Conservation (phyloP, 2,797 vertebrate genomes). For the Tiaroga cobitis region DNA sequence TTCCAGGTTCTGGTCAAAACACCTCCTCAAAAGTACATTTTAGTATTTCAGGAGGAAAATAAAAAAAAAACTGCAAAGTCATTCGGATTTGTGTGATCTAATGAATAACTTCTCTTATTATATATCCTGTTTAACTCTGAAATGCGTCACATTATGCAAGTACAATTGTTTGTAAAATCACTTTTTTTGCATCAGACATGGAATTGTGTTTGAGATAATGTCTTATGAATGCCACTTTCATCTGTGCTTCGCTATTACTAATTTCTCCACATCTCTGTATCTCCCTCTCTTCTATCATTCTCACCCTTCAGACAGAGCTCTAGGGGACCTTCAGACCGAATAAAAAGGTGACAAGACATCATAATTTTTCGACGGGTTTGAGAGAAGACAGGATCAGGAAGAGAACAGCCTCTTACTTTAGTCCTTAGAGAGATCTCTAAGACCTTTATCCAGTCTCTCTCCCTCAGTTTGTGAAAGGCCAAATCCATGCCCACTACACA, state of each 20-base stretch:
- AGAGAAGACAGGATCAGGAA: slow-evolving; percentile 40
- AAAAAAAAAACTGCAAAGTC: not conserved
- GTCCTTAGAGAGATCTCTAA: slow-evolving; percentile 38
- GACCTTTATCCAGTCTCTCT: slow-evolving; percentile 40
- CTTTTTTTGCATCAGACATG: not conserved
- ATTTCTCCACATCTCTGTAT: not conserved
- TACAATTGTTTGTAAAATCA: slow-evolving; percentile 19
- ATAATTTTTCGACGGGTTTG: slow-evolving; percentile 38
- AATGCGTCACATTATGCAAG: not conserved
- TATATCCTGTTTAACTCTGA: not conserved
- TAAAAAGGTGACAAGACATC: slow-evolving; percentile 54
- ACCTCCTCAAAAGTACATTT: not conserved
- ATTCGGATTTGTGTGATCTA: not conserved
- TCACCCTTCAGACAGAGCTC: slow-evolving; percentile 45
- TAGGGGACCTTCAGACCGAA: slow-evolving; percentile 40
- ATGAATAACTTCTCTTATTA: not conserved
- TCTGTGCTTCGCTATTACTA: slow-evolving; percentile 6
- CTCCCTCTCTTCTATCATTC: slow-evolving; percentile 26
- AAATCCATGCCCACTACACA: slow-evolving; percentile 37
- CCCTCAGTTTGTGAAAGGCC: slow-evolving; percentile 40
- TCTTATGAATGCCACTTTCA: slow-evolving; percentile 10
- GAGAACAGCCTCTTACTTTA: slow-evolving; percentile 44
- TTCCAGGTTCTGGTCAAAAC: slow-evolving; percentile 1
- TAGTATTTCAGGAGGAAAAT: not conserved
- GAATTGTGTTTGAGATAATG: not conserved